Evolutionary conservation across 2,113 vertebrate species (phyloP).

Genomic region (Petrocephalus microphthalmus): DNA sequence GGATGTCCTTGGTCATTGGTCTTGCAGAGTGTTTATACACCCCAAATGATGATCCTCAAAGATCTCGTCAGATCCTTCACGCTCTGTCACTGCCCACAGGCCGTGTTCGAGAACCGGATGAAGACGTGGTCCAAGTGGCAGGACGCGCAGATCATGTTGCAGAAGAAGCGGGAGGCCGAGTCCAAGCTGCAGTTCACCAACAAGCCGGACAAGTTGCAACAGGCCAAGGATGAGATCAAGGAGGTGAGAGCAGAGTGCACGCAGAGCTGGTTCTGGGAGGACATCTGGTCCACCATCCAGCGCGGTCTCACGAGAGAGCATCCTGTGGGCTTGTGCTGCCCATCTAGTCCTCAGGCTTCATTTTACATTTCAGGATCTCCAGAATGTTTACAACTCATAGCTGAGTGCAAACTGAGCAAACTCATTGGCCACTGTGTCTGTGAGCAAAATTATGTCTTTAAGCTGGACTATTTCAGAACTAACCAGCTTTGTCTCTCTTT

Average conservation of each 20-base stretch:
- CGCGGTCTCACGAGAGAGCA: background rate
- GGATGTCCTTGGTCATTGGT: background rate
- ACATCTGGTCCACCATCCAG: background rate
- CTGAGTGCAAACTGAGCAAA: background rate
- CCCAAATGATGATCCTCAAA: background rate
- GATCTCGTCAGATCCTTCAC: background rate
- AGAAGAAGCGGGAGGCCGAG: conserved; percentile 91
- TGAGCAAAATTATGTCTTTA: background rate
- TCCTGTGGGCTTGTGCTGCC: background rate
- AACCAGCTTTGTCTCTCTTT: background rate
- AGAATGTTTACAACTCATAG: background rate
- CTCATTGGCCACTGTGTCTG: background rate
- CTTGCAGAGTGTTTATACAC: background rate
- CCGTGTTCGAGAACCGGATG: conserved; percentile 90
- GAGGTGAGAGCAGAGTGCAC: conserved; percentile 67
- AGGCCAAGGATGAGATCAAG: conserved; percentile 94
- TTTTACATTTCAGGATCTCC: background rate
- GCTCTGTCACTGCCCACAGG: conserved; percentile 49
- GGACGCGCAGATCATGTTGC: conserved; percentile 87
- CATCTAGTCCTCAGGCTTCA: background rate
- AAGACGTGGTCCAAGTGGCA: conserved; percentile 98
- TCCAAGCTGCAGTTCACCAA: conserved; percentile 91
- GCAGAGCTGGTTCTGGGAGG: background rate
- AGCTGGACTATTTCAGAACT: background rate
- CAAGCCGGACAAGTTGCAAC: conserved; percentile 94